Percentiles rank a stretch among this genome's conserved stretches.
phyloP scores from a whole-genome alignment of 2,797 vertebrate species.

The Arctocebus calabarensis region DNA sequence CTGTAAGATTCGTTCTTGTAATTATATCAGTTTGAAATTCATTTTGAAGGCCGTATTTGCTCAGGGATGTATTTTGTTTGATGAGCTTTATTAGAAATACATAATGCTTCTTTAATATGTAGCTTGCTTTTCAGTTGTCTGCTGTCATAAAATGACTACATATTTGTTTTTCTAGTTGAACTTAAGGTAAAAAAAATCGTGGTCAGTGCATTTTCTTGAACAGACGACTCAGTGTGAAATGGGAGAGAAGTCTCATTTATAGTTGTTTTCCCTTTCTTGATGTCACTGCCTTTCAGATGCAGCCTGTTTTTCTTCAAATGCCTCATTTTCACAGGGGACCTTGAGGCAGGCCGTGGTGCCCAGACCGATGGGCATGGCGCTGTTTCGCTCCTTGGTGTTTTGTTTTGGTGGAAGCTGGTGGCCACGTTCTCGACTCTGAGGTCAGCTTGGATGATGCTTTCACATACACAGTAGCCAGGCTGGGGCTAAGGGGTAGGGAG shows the following conservation, averaged over 20 bases:
- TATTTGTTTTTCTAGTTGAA: conserved; percentile 67
- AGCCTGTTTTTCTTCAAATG: conserved; percentile 75
- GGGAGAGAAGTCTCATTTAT: conserved; percentile 69
- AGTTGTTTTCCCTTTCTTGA: conserved; percentile 72
- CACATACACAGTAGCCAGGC: neutral
- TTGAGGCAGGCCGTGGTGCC: conserved; percentile 11
- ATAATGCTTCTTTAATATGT: conserved; percentile 31
- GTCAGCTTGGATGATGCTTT: neutral
- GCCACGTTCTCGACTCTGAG: conserved; percentile 31
- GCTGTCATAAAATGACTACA: conserved; percentile 55
- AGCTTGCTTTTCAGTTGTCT: conserved; percentile 61
- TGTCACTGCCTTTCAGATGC: conserved; percentile 75
- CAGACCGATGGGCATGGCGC: conserved; percentile 8
- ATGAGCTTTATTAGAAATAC: conserved; percentile 66
- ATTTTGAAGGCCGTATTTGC: neutral
- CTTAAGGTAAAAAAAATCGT: neutral
- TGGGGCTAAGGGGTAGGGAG: neutral
- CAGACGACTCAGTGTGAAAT: conserved; percentile 61
- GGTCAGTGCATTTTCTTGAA: conserved; percentile 60
- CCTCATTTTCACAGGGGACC: conserved; percentile 69
- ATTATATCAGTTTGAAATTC: neutral
- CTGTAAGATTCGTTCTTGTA: neutral
- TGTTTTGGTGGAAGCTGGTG: neutral
- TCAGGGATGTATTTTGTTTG: conserved; percentile 43
- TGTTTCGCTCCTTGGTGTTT: rapidly evolving